Evolutionary conservation across 1,140 invertebrate species (phyloP).

Genomic region (Ceratina japonica): DNA sequence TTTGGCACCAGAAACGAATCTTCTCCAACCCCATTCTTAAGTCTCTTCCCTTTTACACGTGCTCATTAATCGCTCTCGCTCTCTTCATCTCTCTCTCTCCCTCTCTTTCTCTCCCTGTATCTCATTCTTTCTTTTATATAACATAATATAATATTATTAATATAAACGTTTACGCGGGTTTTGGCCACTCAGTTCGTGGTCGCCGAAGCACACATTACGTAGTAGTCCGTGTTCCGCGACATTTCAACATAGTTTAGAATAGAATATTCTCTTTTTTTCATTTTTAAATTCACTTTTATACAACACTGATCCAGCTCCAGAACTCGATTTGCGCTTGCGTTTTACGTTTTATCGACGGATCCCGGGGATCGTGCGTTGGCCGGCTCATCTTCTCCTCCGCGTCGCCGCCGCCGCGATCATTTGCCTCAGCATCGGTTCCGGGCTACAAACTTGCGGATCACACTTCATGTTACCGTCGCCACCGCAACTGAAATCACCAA

Average conservation of each 20-base stretch:
- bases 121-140: conserved; percentile 59
- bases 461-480: conserved; percentile 95
- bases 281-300: conserved; percentile 77
- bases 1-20: conserved; percentile 76
- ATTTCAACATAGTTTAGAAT: conserved; percentile 73
- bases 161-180: conserved; percentile 77
- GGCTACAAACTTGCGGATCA: conserved; percentile 91
- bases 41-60: conserved; percentile 33
- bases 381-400: conserved; percentile 86
- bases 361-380: conserved; percentile 40
- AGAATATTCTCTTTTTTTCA: conserved; percentile 33
- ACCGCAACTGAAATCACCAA: conserved; percentile 83
- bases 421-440: conserved; percentile 92
- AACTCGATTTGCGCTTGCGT: conserved; percentile 29
- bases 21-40: conserved; percentile 50
- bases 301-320: conserved; percentile 69
- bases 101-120: conserved; percentile 24
- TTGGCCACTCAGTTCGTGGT: conserved; percentile 78
- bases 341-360: conserved; percentile 37
- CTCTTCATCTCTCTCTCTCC: conserved; percentile 35
- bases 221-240: conserved; percentile 74
- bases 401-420: conserved; percentile 89
- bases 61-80: conserved; percentile 15
- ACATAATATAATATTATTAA: conserved; percentile 76
- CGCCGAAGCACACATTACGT: conserved; percentile 74